Conservation (phyloP, 2,888 invertebrate genomes). For the Bellardia bayeri region DNA sequence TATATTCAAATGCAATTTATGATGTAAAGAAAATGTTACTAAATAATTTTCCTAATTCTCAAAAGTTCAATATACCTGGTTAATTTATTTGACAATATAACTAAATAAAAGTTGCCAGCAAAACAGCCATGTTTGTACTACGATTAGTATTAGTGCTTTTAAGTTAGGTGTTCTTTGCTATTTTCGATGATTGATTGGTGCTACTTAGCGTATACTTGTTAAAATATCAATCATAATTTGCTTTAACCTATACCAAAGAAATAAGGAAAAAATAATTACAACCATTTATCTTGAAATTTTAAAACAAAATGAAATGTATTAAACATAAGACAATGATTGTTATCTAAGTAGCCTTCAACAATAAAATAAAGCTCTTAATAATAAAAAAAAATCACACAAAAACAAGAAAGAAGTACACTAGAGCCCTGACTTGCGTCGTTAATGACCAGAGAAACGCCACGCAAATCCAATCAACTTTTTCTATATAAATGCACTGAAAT, state of each 20-base stretch:
- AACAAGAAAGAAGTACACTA: background rate
- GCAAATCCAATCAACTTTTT: too few species aligned
- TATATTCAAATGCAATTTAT: conserved; percentile 4
- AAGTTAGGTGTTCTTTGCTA: too few species aligned
- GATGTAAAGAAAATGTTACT: conserved; percentile 3
- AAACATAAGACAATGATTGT: background rate
- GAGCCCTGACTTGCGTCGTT: too few species aligned
- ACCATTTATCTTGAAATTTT: background rate
- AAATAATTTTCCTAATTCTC: background rate
- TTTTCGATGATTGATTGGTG: background rate
- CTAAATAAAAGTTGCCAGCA: background rate
- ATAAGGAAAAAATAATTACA: background rate
- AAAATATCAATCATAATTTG: conserved; percentile 26
- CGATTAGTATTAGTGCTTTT: background rate
- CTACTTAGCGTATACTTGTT: background rate
- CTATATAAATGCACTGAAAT: too few species aligned
- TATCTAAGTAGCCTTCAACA: conserved; percentile 13
- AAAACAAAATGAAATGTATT: background rate
- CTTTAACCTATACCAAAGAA: background rate
- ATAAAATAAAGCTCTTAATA: background rate
- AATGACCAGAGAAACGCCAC: too few species aligned
- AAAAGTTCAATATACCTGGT: background rate
- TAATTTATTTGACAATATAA: background rate
- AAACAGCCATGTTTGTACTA: too few species aligned
- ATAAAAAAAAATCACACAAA: background rate